Evolutionary conservation across 1,140 invertebrate species (phyloP), one percentile per base, ranked within the genome.

Genomic region (Ceratoteleas bidentatus): DNA sequence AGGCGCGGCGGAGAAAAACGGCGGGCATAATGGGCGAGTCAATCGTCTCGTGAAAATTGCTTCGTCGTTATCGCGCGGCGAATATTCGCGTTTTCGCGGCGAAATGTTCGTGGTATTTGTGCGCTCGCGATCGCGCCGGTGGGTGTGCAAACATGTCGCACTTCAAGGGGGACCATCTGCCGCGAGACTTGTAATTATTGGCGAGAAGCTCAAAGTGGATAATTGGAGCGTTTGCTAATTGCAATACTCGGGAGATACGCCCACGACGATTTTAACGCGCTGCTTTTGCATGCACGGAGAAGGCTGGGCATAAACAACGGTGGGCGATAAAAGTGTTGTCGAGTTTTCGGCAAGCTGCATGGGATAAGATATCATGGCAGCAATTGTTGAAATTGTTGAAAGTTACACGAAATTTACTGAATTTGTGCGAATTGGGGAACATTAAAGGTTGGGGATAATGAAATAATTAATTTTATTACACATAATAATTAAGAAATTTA

Each of bases 171-270:
- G 68, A 79, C 72, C 76, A 72, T 75, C 70, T 64, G 62, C 75
- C 56, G 60, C 65, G 76, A 62, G 73, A 77, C 83, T 75, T 66
- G 81, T 78, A 85, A 85, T 85, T 85, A 85, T 85, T 85, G 66
- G 78, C 74, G 79, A 84, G 81, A 83, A 85, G 56, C 75, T 77
- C 62, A 69, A 82, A 83, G 77, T 85, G 72, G 78, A 84, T 86
- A 86, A 87, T 84, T 86, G 83, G 78, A 78, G 73, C 81, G 80
- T 84, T 80, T 84, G 81, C 76, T 85, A 84, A 84, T 85, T 84
- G 81, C 74, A 64, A 85, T 81, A 74, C 80, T 80, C 60, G 53
- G 47, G 61, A 52, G 64, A 16, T 69, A 80, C 76, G 69, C 76
- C 68, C 73, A 80, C 61, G 62, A 61, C 7, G 36, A 76, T 7